These are phyloP conservation scores for Spialia ferax DNA, from an alignment of 2,888 invertebrate genomes.

Conservation along the genomic window DNA sequence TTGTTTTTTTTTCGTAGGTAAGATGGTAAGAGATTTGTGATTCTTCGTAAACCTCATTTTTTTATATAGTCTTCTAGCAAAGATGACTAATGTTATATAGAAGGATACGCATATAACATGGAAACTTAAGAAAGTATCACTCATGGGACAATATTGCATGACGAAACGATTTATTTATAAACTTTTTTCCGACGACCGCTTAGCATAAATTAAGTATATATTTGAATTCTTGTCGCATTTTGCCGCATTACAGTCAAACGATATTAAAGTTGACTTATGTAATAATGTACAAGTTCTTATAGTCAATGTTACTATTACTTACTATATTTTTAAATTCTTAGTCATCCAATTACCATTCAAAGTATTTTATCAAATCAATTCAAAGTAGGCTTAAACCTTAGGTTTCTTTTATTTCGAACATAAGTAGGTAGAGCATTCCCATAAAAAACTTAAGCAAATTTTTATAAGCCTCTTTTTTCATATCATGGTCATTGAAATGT, in stretches of 20 bases:
- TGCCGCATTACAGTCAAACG: neutral
- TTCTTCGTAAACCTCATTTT: slow-evolving; percentile 31
- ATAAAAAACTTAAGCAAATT: too few relatives aligned
- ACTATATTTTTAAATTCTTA: too few relatives aligned
- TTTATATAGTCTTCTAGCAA: slow-evolving; percentile 44
- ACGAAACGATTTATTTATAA: neutral
- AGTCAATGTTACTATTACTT: too few relatives aligned
- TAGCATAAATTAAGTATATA: neutral
- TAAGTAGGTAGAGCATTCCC: too few relatives aligned
- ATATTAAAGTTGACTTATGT: neutral
- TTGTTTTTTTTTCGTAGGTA: slow-evolving; percentile 14
- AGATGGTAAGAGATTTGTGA: too few relatives aligned
- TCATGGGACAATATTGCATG: neutral
- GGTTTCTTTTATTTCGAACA: too few relatives aligned
- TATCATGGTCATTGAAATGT: too few relatives aligned
- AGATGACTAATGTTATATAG: slow-evolving; percentile 47
- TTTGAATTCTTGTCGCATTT: neutral
- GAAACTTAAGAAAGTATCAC: neutral
- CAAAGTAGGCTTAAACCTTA: too few relatives aligned
- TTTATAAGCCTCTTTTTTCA: too few relatives aligned
- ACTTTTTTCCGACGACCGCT: neutral
- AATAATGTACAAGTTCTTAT: neutral
- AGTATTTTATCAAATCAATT: too few relatives aligned
- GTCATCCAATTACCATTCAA: too few relatives aligned
- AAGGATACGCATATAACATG: neutral